Base-by-base conservation (phyloP, 2,888 invertebrate species). In the Gastrophysa polygoni region DNA sequence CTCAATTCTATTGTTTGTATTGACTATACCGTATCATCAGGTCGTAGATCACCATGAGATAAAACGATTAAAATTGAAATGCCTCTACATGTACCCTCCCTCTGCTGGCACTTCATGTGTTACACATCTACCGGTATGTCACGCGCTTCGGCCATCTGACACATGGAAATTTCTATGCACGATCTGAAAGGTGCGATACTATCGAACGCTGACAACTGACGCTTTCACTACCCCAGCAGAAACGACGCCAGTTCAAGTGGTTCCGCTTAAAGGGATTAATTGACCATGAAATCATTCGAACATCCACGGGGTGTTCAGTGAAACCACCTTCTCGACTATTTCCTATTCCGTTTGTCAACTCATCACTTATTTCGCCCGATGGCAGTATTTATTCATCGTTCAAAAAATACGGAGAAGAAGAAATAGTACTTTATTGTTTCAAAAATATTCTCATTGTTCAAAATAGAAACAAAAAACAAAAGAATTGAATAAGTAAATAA, bases 121-220 rank as follows among this genome's bases (percentile, higher is more conserved):
- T 1, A 17, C 52, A 38, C 61, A 48, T 63, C 64, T 43, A 57
- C 59, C 64, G 63, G 64, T 55, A 69, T 66, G 61, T 65, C 64
- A 46, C 51, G 28, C 14, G 24, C 44, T 28, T 57, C 32, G 63
- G 64, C 64, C 71, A 74, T 70, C 68, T 70, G 70, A 52, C 58
- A 58, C 49, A 61, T 64, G 11, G 56, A 49, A 59, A 55, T 61
- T 56, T 38, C 49, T n/a, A 54, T 54, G 61, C 57, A 60, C 52
- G 57, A 48, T 29, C 43, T 49, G 44, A 48, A 38, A 55, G 32
- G 47, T 59, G 21, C 18, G 20, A 56, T 34, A 14, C 34, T 20
- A 32, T 47, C 3, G 16, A 20, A 17, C 54, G n/a, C n/a, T 16
- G 29, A 49, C 60, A 60, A 55, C 49, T 56, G 60, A 60, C 60